Evolutionary conservation across 2,888 invertebrate species (phyloP).

Genomic region (Patella pellucida): DNA sequence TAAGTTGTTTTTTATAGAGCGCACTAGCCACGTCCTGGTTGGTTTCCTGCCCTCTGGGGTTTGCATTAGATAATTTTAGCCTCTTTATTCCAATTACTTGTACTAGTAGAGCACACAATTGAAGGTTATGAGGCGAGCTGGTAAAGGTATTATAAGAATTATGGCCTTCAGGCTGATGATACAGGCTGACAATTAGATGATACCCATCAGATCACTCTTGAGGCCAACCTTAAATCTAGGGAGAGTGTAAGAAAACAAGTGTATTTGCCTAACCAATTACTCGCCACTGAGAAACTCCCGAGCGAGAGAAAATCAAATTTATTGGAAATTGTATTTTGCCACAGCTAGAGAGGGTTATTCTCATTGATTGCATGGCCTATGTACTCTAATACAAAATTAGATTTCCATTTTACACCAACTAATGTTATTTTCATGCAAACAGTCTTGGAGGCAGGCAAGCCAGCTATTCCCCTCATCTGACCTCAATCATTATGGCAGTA

Average conservation of each 20-base stretch:
- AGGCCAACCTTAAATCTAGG: not conserved
- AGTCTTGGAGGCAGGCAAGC: slow-evolving; percentile 16
- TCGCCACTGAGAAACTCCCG: slow-evolving; percentile 47
- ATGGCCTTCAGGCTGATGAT: not conserved
- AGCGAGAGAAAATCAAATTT: slow-evolving; percentile 50
- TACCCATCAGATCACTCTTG: slow-evolving; percentile 16
- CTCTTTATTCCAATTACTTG: no score
- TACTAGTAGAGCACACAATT: not conserved
- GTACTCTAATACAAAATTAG: slow-evolving; percentile 27
- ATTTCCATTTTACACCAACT: slow-evolving; percentile 33
- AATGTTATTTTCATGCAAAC: slow-evolving; percentile 37
- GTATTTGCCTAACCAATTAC: slow-evolving; percentile 42
- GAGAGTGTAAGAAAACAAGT: slow-evolving; percentile 26
- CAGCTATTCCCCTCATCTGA: slow-evolving; percentile 14
- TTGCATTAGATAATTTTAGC: no score
- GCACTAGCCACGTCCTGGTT: not conserved
- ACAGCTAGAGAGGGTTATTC: slow-evolving; percentile 29
- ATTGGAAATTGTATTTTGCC: slow-evolving; percentile 43
- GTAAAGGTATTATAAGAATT: not conserved
- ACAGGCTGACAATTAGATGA: slow-evolving; percentile 14
- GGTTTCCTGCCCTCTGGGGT: not conserved
- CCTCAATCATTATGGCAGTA: slow-evolving; percentile 19
- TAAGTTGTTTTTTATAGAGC: not conserved
- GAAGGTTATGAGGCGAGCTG: not conserved
- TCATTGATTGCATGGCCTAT: slow-evolving; percentile 25